Percentiles rank a stretch among this genome's conserved stretches.
Conservation (phyloP, 2,113 vertebrate species). For the Spea multiplicata region DNA sequence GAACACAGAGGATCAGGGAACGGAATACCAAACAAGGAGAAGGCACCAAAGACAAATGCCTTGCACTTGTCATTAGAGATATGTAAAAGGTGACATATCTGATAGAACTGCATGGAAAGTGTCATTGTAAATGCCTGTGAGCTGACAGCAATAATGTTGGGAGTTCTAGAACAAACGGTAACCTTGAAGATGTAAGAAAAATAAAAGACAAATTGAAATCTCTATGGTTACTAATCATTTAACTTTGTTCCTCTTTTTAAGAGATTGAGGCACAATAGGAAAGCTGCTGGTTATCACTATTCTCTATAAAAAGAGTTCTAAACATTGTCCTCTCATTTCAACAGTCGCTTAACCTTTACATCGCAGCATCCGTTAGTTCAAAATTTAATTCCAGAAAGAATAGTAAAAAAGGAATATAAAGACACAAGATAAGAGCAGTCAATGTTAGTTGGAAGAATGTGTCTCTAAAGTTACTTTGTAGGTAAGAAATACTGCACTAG, state of each 20-base stretch:
- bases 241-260: not conserved
- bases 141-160: conserved; percentile 1
- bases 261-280: too few species aligned
- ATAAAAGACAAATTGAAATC: conserved; percentile 15
- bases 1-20: conserved; percentile 13
- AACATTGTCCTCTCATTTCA: too few species aligned
- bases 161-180: conserved; percentile 1
- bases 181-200: not conserved
- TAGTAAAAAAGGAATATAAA: too few species aligned
- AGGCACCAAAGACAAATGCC: not conserved
- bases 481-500: too few species aligned
- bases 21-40: conserved; percentile 11
- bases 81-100: conserved; percentile 26
- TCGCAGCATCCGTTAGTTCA: too few species aligned
- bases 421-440: too few species aligned
- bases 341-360: too few species aligned
- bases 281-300: too few species aligned
- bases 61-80: conserved; percentile 22
- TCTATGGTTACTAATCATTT: not conserved
- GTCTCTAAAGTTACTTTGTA: too few species aligned
- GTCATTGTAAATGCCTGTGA: conserved; percentile 13
- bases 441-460: too few species aligned
- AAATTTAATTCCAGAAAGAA: too few species aligned
- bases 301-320: too few species aligned
- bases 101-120: conserved; percentile 9